Evolutionary conservation across 2,797 vertebrate genomes (phyloP).

Genomic region (Macrochelys suwanniensis): DNA sequence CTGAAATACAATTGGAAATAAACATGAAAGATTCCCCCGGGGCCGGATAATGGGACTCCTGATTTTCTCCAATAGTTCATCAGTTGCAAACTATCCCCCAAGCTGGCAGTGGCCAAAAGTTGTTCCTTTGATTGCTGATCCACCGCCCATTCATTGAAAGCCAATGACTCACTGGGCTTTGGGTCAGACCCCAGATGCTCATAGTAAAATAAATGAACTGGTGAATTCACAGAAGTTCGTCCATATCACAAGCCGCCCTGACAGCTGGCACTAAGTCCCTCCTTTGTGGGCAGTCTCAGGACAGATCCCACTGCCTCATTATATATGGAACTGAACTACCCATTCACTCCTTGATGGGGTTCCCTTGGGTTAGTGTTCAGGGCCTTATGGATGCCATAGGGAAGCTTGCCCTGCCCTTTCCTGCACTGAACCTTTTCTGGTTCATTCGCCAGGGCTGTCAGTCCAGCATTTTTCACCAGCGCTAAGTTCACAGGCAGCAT

Average conservation of each 20-base stretch:
- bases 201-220: neutral
- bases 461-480: neutral
- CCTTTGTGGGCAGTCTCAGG: fast-evolving
- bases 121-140: neutral
- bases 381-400: neutral
- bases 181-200: neutral
- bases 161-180: fast-evolving
- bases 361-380: no score
- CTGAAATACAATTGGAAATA: neutral
- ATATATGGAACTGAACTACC: neutral
- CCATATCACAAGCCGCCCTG: no score
- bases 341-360: neutral
- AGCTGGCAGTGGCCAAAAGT: neutral
- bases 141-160: neutral
- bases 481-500: neutral
- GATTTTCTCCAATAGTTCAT: neutral
- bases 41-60: fast-evolving
- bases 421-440: neutral
- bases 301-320: neutral
- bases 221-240: neutral
- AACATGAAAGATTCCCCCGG: neutral
- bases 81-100: neutral
- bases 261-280: neutral
- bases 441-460: neutral
- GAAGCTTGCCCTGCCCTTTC: neutral